Evolutionary conservation across 2,888 invertebrate genomes (phyloP).

Genomic region (Agrochola litura): DNA sequence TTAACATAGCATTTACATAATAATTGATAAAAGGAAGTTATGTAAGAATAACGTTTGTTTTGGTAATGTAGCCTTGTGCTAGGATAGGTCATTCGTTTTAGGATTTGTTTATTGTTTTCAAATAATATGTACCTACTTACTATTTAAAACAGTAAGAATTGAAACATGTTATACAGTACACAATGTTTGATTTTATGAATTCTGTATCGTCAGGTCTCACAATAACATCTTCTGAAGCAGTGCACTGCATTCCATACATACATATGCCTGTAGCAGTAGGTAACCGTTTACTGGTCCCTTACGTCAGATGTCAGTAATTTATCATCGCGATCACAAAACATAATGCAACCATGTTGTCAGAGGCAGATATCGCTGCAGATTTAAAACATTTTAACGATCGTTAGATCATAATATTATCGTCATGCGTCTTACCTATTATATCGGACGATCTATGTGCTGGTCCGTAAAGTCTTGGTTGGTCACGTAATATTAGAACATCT

Average conservation of each 20-base stretch:
- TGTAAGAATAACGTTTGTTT: conserved; percentile 43
- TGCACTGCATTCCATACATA: conserved; percentile 17
- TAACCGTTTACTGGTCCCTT: conserved; percentile 36
- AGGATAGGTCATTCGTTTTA: conserved; percentile 37
- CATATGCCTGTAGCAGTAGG: conserved; percentile 7
- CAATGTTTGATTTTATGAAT: background rate
- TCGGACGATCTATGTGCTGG: conserved; percentile 37
- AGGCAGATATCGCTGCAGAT: conserved; percentile 31
- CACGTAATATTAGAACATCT: conserved; percentile 62
- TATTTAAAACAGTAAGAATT: background rate
- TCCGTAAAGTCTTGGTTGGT: conserved; percentile 55
- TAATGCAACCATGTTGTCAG: conserved; percentile 47
- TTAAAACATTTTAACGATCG: conserved; percentile 37
- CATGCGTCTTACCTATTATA: conserved; percentile 19
- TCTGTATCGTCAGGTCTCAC: background rate
- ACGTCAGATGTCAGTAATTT: conserved; percentile 47
- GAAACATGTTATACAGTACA: background rate
- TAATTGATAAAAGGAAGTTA: conserved; percentile 62
- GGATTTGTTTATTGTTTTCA: conserved; percentile 26
- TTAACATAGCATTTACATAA: conserved; percentile 54
- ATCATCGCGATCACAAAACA: conserved; percentile 46
- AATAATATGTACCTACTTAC: background rate
- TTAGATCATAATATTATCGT: conserved; percentile 30
- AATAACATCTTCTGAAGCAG: conserved; percentile 20
- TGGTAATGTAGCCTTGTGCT: conserved; percentile 47